Base-by-base conservation (phyloP, 1,140 invertebrate genomes). In the Atta colombica region DNA sequence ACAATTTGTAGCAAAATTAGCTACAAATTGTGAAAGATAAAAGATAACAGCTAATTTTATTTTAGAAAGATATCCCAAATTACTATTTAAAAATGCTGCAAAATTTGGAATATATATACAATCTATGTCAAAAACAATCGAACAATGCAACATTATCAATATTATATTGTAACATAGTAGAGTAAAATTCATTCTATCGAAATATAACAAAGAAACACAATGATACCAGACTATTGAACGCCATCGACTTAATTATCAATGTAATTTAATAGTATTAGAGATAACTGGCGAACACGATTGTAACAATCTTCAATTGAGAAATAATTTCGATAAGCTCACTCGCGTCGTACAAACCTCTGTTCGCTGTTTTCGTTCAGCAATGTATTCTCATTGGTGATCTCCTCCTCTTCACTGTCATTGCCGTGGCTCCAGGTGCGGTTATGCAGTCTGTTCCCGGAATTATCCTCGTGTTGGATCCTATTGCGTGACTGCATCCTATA, bases 381-480 rank as follows among this genome's bases (percentile, higher is more conserved):
- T 25, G 77, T 68, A 51, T 87, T 87, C 45, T 93, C 92, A 14
- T 25, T 85, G 18, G n/a, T 5, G 12, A 61, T 16, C 0, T 84
- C 71, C 0, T 91, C 90, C 2, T 85, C 90, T 0, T 84, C 88
- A 65, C 86, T 89, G 1, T 92, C 91, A 0, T 78, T 75, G n/a
- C 53, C 88, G n/a, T 91, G 84, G 18, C 91, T 92, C 92, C 92
- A 93, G 6, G 78, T 89, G 61, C 90, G 69, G 16, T 88, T 80
- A 2, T 53, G 77, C 1, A 93, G 39, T 31, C 69, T 77, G 53
- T 92, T 92, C 7, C 91, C 91, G 1, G 74, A 69, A 35, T 14
- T 28, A 1, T 86, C 65, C 3, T 88, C 71, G 12, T 58, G 14
- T 0, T 51, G 25, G 0, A 18, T 35, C 8, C 45, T 88, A 5